phyloP scores from a whole-genome alignment of 2,113 vertebrate species.

The Lepidothrix coronata region DNA sequence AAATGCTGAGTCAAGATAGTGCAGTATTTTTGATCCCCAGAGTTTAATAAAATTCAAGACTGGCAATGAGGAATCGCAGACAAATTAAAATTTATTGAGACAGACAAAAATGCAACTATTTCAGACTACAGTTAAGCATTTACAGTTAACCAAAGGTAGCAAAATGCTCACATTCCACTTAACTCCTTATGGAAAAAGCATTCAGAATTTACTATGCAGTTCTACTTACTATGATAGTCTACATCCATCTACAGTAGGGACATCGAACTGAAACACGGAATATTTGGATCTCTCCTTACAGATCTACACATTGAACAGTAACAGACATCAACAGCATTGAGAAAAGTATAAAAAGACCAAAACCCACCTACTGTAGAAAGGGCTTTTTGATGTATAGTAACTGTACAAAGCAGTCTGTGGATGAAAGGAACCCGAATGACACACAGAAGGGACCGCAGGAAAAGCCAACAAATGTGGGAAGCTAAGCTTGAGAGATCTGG shows the following conservation, averaged over 20 bases:
- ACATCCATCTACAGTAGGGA: conserved; percentile 76
- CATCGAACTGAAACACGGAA: conserved; percentile 74
- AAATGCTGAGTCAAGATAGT: neutral
- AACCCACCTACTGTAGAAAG: conserved; percentile 79
- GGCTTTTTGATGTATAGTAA: conserved; percentile 67
- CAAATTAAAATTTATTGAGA: conserved; percentile 85
- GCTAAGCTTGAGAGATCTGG: conserved; percentile 32
- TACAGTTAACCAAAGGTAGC: conserved; percentile 75
- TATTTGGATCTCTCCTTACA: conserved; percentile 71
- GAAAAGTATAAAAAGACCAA: conserved; percentile 82
- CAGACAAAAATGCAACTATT: conserved; percentile 80
- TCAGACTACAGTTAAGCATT: conserved; percentile 78
- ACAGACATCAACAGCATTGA: conserved; percentile 73
- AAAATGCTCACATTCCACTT: conserved; percentile 79
- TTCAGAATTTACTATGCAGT: conserved; percentile 75
- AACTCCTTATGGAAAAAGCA: conserved; percentile 77
- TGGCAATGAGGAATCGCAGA: conserved; percentile 53
- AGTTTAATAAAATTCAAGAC: conserved; percentile 26
- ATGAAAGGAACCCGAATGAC: neutral
- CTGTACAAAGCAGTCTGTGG: conserved; percentile 70
- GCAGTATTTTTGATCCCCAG: neutral
- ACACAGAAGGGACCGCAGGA: conserved; percentile 27
- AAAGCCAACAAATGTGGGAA: conserved; percentile 44
- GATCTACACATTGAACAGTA: conserved; percentile 71
- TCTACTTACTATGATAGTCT: conserved; percentile 73